Evolutionary conservation across 2,888 invertebrate species (phyloP).

Genomic region (Limnephilus marmoratus): DNA sequence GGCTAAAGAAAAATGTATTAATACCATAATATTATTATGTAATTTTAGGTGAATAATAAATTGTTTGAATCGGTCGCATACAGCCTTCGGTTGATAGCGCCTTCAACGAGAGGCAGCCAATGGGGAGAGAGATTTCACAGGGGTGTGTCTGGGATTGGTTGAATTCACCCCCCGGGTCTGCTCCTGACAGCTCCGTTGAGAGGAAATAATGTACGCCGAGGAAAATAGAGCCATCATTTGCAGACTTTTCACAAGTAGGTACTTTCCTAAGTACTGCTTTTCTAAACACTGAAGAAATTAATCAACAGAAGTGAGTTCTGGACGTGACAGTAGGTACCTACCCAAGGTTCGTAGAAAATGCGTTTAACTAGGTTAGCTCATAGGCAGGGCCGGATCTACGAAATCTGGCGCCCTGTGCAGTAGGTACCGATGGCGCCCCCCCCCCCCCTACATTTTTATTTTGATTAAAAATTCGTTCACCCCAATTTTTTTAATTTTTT

Average conservation of each 20-base stretch:
- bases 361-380: too few relatives aligned
- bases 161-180: constrained; percentile 41
- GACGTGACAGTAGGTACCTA: not conserved
- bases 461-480: too few relatives aligned
- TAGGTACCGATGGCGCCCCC: too few relatives aligned
- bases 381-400: too few relatives aligned
- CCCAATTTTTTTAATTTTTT: too few relatives aligned
- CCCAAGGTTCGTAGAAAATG: too few relatives aligned
- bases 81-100: not conserved
- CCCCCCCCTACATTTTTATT: too few relatives aligned
- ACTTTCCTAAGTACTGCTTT: not conserved
- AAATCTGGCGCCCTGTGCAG: too few relatives aligned
- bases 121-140: not conserved
- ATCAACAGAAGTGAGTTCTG: not conserved
- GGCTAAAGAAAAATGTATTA: not conserved
- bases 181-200: constrained; percentile 50
- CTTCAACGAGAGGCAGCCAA: constrained; percentile 23
- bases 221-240: constrained; percentile 53
- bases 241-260: constrained; percentile 6
- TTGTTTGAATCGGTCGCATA: not conserved
- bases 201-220: constrained; percentile 33
- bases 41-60: not conserved
- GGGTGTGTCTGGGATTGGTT: constrained; percentile 35
- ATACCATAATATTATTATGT: not conserved
- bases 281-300: not conserved